Conservation (phyloP, 1,140 invertebrate species). For the Marisa cornuarietis region DNA sequence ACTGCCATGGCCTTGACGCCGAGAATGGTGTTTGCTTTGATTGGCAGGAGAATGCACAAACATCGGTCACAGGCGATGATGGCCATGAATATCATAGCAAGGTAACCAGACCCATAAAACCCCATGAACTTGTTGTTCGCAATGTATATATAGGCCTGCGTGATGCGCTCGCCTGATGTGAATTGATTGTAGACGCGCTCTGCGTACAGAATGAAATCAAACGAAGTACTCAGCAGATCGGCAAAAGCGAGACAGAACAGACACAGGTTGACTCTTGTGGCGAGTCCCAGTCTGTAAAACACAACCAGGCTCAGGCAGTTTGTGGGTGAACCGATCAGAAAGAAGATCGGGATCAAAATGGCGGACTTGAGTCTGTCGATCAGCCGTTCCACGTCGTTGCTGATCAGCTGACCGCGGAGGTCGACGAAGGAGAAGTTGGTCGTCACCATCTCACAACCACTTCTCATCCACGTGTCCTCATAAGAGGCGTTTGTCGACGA, state of each 20-base stretch:
- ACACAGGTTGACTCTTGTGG: not conserved
- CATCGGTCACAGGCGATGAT: slow-evolving; percentile 6
- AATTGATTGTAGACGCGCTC: slow-evolving; percentile 9
- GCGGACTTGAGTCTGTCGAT: slow-evolving; percentile 1
- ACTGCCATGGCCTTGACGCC: not conserved
- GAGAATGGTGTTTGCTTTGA: not conserved
- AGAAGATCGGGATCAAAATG: slow-evolving; percentile 7
- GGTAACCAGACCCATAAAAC: not conserved
- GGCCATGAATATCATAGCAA: not conserved
- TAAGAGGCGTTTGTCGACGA: too few relatives aligned
- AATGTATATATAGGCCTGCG: not conserved
- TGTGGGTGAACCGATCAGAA: slow-evolving; percentile 12
- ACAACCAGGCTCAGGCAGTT: slow-evolving; percentile 14
- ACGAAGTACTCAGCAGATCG: not conserved
- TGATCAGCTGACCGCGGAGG: not conserved
- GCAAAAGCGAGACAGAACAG: slow-evolving; percentile 2
- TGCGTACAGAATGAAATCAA: slow-evolving; percentile 2
- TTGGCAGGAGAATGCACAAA: slow-evolving; percentile 4
- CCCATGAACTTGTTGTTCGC: slow-evolving; percentile 1
- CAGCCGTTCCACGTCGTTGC: slow-evolving; percentile 1
- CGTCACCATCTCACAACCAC: too few relatives aligned
- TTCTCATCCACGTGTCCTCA: too few relatives aligned
- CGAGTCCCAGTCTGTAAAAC: slow-evolving; percentile 11
- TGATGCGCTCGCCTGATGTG: not conserved
- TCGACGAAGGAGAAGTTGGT: too few relatives aligned